These are phyloP conservation scores for Xiphophorus couchianus DNA, from an alignment of 2,113 vertebrate species.

Conservation along the genomic window DNA sequence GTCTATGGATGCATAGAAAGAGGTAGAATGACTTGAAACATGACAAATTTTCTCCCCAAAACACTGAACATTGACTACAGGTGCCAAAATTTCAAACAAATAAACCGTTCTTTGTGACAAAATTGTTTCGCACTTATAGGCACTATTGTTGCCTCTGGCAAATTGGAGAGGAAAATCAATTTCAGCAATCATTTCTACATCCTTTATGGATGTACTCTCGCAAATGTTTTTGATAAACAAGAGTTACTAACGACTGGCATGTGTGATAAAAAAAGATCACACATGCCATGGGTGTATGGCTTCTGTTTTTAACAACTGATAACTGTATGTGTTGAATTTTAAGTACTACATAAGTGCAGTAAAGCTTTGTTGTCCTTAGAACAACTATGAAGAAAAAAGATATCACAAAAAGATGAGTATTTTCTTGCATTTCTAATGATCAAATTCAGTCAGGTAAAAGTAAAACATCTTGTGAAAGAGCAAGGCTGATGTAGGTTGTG, in stretches of 20 bases:
- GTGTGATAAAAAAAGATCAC: not conserved
- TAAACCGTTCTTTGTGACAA: conserved; percentile 37
- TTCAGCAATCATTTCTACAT: conserved; percentile 53
- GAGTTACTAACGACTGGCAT: conserved; percentile 52
- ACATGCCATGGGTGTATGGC: not conserved
- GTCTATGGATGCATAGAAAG: conserved; percentile 13
- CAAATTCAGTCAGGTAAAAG: not conserved
- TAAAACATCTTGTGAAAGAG: not conserved
- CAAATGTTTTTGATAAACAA: conserved; percentile 39
- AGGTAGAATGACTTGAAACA: not conserved
- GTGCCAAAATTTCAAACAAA: conserved; percentile 17
- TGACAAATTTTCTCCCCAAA: conserved; percentile 10
- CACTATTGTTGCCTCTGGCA: conserved; percentile 52
- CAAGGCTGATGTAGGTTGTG: not conserved
- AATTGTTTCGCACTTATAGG: conserved; percentile 63
- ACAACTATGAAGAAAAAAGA: not conserved
- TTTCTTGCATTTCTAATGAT: conserved; percentile 3
- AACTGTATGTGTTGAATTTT: not conserved
- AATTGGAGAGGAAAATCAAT: conserved; percentile 63
- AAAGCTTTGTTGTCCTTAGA: not conserved
- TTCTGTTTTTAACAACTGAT: conserved; percentile 17
- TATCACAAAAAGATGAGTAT: not conserved
- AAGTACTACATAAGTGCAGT: not conserved
- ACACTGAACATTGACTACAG: conserved; percentile 2
- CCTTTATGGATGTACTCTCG: conserved; percentile 56